Evolutionary conservation across 2,113 vertebrate species (phyloP), one percentile per base, ranked within the genome.

Genomic region (Garra rufa): DNA sequence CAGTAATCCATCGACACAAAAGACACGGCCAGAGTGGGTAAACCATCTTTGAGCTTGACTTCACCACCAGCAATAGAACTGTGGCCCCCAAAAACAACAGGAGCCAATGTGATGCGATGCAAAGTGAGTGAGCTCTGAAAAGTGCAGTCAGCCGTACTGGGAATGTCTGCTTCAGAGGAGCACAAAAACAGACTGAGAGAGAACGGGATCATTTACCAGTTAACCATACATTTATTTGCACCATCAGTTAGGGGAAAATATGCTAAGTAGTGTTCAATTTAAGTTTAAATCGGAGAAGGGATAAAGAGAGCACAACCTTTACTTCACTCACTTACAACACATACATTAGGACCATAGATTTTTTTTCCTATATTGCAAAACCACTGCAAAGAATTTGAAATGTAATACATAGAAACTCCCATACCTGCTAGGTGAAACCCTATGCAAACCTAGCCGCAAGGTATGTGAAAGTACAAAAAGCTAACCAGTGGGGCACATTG

Each of bases 141-240:
- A 57, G 57, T 84, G 57, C 59, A 87, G 48, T 81, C 82, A 84
- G 61, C 80, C 63, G 14, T 71, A 70, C 67, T 80, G 76, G 76
- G 80, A 82, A 77, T 78, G 73, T 82, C 74, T 83, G 38, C 82
- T 70, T 70, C 76, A 81, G 77, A 81, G 24, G 14, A 77, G 30
- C 3, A 59, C 10, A 78, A 50, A 8, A 44, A 55, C 8, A 67
- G 50, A 74, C 15, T 15, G 7, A 28, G 46, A 61, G 41, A 21
- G 41, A 73, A 28, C 63, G 26, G 61, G 24, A 44, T 9, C 4
- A 7, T 63, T 79, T 79, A 76, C 26, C 15, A 55, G 74, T 63
- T 44, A 65, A 46, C 77, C 24, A 65, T 63, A 19, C 10, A n/a
- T 59, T 34, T 41, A 38, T 77, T 57, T 44, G 38, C 14, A 19